Conservation (phyloP, 2,113 vertebrate species). For the Burhinus oedicnemus region DNA sequence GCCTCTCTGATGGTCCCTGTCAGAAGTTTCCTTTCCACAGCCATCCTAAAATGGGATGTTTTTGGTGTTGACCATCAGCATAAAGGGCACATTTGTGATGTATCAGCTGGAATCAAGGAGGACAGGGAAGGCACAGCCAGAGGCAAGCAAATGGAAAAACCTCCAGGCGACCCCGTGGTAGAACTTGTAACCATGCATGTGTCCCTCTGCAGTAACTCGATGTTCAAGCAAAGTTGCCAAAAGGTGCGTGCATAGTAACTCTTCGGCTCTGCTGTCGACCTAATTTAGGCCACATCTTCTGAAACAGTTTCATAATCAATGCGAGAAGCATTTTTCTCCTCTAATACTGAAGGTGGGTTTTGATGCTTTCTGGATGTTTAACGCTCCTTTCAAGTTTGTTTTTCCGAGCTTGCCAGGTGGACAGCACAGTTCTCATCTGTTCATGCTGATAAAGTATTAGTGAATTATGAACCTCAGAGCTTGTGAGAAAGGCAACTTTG, state of each 20-base stretch:
- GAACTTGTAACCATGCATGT: neutral
- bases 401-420: neutral
- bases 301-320: slow-evolving; percentile 22
- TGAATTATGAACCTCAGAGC: slow-evolving; percentile 47
- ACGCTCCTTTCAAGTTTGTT: slow-evolving; percentile 29
- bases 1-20: neutral
- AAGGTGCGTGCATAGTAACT: slow-evolving; percentile 60
- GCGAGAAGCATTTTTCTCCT: slow-evolving; percentile 22
- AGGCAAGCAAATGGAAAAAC: slow-evolving; percentile 34
- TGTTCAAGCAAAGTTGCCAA: slow-evolving; percentile 19
- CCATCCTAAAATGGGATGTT: neutral
- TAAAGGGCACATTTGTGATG: slow-evolving; percentile 39
- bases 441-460: slow-evolving; percentile 21
- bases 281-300: slow-evolving; percentile 72
- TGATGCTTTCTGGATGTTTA: slow-evolving; percentile 16
- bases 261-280: slow-evolving; percentile 41
- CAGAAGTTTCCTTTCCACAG: neutral
- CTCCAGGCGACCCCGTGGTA: neutral
- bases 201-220: slow-evolving; percentile 15
- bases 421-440: slow-evolving; percentile 12
- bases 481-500: slow-evolving; percentile 58
- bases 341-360: slow-evolving; percentile 16
- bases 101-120: slow-evolving; percentile 23
- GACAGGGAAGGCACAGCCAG: slow-evolving; percentile 49
- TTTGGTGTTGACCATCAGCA: slow-evolving; percentile 29